These are phyloP conservation scores for Cynodonichthys magdalenae DNA, from an alignment of 2,797 vertebrate genomes.

Conservation along the genomic window DNA sequence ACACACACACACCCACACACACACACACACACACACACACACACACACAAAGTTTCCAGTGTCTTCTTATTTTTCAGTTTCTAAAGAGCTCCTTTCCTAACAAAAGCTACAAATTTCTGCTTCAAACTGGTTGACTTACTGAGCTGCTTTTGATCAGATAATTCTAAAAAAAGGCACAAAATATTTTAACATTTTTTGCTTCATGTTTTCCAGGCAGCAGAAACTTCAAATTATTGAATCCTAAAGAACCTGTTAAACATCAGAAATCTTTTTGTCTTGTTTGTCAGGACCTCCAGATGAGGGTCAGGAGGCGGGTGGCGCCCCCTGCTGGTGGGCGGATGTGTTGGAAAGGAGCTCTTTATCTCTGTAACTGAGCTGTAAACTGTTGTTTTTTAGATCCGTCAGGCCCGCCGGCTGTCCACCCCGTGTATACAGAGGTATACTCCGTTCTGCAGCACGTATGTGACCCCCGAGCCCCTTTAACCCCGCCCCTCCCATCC, in stretches of 20 bases:
- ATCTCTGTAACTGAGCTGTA: slow-evolving; percentile 84
- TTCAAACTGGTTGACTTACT: background rate
- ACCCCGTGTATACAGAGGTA: slow-evolving; percentile 98
- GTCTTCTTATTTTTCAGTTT: background rate
- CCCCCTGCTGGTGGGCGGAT: background rate
- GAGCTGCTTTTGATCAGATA: background rate
- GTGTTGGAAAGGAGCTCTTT: slow-evolving; percentile 10
- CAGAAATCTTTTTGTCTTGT: background rate
- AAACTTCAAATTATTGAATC: background rate
- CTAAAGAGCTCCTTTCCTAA: slow-evolving; percentile 33
- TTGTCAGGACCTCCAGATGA: background rate
- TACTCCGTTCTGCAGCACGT: slow-evolving; percentile 90
- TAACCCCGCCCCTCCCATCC: slow-evolving; percentile 35
- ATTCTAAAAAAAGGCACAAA: no score
- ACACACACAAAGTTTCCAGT: background rate
- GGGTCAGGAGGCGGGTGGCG: background rate
- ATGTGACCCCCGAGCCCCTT: slow-evolving; percentile 85
- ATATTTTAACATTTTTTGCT: no score
- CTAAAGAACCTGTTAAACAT: background rate
- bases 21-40: no score
- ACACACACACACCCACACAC: no score
- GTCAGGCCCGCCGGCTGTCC: slow-evolving; percentile 95
- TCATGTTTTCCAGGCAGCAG: background rate
- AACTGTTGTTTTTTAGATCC: slow-evolving; percentile 91
- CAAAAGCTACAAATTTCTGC: background rate